Base-by-base conservation (phyloP, 2,797 vertebrate genomes). In the Passerculus sandwichensis region DNA sequence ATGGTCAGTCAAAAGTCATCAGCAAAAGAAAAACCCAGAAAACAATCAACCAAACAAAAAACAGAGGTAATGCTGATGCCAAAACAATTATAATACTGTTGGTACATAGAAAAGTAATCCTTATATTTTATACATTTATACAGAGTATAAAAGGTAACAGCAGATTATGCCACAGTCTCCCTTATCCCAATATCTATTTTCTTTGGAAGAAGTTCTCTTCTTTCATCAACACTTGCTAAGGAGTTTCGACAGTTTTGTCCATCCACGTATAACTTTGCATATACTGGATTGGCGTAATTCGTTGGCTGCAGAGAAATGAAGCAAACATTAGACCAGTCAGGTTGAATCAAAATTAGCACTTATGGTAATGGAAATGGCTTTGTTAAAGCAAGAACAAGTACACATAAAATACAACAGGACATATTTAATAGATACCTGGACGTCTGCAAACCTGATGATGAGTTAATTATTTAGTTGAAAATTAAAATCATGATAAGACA, bases 181-280 rank as follows among this genome's bases (percentile, higher is more conserved):
- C 99, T 98, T 98, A 99, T 99, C 97, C 98, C 99, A 98, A 99
- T 99, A 98, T 99, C 99, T 97, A 99, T 98, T 99, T 99, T 99
- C 99, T 99, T 99, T 99, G 99, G 99, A 98, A 99, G 99, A 97
- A 99, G 99, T 99, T 99, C 99, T 99, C 99, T 99, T 97, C 99
- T 98, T 98, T 99, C 99, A 84, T 99, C 99, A 85, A 99, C 98
- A 96, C 98, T 99, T 98, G 98, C 98, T 98, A 99, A 98, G 89
- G 99, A 99, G 97, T 99, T 99, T 98, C 99, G 98, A 98, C 99
- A 99, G 97, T 99, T 99, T 96, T 99, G 99, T 71, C 99, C 99
- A 89, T 99, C 99, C 96, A 99, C 98, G 95, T 99, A 99, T 96
- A 99, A 98, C 97, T 99, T 99, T 98, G 99, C 98, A 97, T 99